Evolutionary conservation across 2,113 vertebrate species (phyloP).

Genomic region (Malurus alboscapulatus): DNA sequence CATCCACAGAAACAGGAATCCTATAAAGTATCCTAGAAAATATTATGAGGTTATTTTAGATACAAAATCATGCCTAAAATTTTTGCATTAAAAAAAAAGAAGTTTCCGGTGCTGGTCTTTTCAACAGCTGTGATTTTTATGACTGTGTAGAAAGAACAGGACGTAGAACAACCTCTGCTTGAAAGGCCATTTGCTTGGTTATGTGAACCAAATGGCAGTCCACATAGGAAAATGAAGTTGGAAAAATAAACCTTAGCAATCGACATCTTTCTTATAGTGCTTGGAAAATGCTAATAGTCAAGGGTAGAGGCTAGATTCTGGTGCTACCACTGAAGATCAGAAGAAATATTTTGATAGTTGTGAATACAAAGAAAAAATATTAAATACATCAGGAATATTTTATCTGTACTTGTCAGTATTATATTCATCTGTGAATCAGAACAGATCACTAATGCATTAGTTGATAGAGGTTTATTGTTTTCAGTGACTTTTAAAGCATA

Average conservation of each 20-base stretch:
- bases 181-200: not conserved
- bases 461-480: not conserved
- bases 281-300: not conserved
- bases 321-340: not conserved
- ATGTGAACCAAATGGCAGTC: not conserved
- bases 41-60: not conserved
- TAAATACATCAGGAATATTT: not conserved
- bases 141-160: not conserved
- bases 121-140: not conserved
- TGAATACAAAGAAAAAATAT: not conserved
- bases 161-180: not conserved
- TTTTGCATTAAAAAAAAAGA: not conserved
- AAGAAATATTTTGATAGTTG: not conserved
- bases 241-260: not conserved
- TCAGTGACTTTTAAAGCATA: conserved; percentile 21
- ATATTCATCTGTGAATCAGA: not conserved
- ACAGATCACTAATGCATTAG: not conserved
- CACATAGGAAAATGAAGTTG: not conserved
- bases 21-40: not conserved
- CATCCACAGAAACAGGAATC: not conserved
- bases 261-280: not conserved
- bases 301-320: not conserved
- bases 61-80: not conserved
- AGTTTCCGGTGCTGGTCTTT: not conserved
- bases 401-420: not conserved